These are phyloP conservation scores for Neopelma chrysocephalum DNA, from an alignment of 2,797 vertebrate genomes.

Conservation along the genomic window DNA sequence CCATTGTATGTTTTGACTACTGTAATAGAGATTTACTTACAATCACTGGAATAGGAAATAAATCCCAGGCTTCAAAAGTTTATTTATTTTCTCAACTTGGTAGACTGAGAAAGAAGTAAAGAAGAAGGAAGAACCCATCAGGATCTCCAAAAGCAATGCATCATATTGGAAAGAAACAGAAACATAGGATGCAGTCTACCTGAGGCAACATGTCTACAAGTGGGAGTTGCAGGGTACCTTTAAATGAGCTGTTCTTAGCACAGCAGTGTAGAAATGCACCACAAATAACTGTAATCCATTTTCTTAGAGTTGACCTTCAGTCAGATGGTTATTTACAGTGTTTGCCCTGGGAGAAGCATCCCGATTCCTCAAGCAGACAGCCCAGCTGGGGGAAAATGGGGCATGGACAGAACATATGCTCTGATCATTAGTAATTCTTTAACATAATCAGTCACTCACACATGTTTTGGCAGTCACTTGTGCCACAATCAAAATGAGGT, in stretches of 20 bases:
- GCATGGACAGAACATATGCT: not conserved
- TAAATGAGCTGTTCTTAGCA: not conserved
- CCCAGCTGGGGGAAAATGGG: not conserved
- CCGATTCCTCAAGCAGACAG: not conserved
- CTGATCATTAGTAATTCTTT: not conserved
- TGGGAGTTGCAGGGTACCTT: not conserved
- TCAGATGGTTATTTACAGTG: not conserved
- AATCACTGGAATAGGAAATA: not conserved
- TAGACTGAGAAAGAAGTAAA: not conserved
- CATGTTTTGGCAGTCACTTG: not conserved
- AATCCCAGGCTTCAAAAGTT: not conserved
- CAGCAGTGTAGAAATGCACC: fast-evolving
- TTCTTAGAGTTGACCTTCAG: not conserved
- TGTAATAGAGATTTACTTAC: not conserved
- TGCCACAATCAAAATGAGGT: not conserved
- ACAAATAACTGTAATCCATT: not conserved
- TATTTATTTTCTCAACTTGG: not conserved
- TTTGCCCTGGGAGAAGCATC: not conserved
- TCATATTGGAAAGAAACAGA: not conserved
- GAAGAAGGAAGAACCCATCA: not conserved
- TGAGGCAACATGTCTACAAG: not conserved
- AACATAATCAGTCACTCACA: not conserved
- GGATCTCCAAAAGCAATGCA: not conserved
- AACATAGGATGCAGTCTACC: not conserved
- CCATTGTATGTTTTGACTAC: not conserved